phyloP scores from a whole-genome alignment of 2,888 invertebrate genomes.

The Eucera pruinosa region DNA sequence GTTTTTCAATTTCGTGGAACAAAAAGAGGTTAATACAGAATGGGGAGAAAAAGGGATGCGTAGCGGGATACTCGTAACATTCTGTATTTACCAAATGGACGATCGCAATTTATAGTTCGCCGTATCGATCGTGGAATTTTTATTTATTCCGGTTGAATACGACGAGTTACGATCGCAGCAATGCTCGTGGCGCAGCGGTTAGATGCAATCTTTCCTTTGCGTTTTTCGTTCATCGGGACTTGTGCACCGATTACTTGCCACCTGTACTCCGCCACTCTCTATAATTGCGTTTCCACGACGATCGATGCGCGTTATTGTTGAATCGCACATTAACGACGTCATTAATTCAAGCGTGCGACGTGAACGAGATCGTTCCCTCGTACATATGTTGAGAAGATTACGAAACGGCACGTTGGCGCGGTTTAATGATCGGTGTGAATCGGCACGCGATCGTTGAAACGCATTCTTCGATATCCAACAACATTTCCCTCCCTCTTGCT shows the following conservation, averaged over 20 bases:
- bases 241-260: constrained; percentile 45
- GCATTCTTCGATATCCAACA: background rate
- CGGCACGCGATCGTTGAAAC: too few relatives aligned
- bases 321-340: constrained; percentile 62
- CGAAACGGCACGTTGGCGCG: constrained; percentile 25
- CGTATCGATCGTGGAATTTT: constrained; percentile 11
- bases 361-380: constrained; percentile 43
- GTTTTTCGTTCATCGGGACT: constrained; percentile 32
- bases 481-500: background rate
- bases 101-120: constrained; percentile 1
- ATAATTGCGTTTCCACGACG: constrained; percentile 52
- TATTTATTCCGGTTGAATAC: constrained; percentile 8
- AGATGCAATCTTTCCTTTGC: constrained; percentile 28
- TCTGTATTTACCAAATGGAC: constrained; percentile 6
- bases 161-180: background rate
- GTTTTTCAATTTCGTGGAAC: background rate
- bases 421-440: constrained; percentile 42
- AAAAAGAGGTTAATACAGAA: background rate
- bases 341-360: constrained; percentile 56
- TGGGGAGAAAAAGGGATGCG: background rate
- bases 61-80: background rate
- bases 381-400: constrained; percentile 48
- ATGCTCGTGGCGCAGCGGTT: background rate
- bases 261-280: constrained; percentile 31
- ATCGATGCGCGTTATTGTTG: constrained; percentile 62